Evolutionary conservation across 2,888 invertebrate genomes (phyloP).

Genomic region (Rutpela maculata): DNA sequence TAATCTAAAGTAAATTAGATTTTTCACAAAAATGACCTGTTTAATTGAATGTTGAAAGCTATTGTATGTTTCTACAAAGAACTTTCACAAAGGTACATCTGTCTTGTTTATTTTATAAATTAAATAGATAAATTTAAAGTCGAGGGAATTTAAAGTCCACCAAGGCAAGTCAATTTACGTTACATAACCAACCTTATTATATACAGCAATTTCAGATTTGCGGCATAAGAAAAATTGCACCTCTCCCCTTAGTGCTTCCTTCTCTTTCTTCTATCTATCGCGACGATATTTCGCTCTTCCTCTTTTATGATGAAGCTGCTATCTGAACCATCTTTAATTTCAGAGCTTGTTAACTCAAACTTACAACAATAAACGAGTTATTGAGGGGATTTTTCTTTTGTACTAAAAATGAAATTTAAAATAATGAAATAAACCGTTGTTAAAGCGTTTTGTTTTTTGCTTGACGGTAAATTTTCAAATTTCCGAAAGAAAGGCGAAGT

Average conservation of each 20-base stretch:
- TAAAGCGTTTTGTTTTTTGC: conserved; percentile 17
- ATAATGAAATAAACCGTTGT: conserved; percentile 53
- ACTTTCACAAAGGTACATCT: conserved; percentile 29
- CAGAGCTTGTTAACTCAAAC: conserved; percentile 72
- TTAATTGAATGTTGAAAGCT: conserved; percentile 19
- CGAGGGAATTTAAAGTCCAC: conserved; percentile 48
- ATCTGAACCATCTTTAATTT: conserved; percentile 81
- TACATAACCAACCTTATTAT: conserved; percentile 69
- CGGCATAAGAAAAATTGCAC: conserved; percentile 70
- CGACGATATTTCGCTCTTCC: conserved; percentile 70
- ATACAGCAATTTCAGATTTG: conserved; percentile 71
- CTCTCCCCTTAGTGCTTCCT: conserved; percentile 64
- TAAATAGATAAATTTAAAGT: conserved; percentile 49
- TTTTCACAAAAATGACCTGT: neutral
- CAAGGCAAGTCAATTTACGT: conserved; percentile 66
- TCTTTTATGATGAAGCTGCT: conserved; percentile 77
- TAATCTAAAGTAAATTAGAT: neutral
- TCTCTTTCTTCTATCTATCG: conserved; percentile 62
- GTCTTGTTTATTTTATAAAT: conserved; percentile 42
- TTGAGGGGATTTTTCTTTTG: conserved; percentile 62
- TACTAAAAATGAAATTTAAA: conserved; percentile 55
- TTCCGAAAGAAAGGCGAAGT: neutral
- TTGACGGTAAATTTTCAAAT: conserved; percentile 2
- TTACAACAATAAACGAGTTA: conserved; percentile 66
- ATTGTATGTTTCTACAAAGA: conserved; percentile 23